These are phyloP conservation scores for Hyla sarda DNA, from an alignment of 2,113 vertebrate genomes.

Conservation along the genomic window DNA sequence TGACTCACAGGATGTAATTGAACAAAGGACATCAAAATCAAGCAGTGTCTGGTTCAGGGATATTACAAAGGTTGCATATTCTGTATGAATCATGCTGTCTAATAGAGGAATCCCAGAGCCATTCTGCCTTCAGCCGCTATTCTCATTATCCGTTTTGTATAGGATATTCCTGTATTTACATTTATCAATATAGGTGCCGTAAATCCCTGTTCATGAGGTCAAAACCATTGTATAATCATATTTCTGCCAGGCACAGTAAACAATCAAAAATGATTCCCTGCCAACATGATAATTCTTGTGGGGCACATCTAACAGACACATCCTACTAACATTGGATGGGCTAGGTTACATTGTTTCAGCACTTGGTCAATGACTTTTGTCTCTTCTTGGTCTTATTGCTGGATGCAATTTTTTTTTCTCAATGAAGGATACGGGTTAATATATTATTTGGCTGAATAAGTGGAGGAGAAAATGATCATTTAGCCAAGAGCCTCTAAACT, in stretches of 20 bases:
- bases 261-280: not conserved
- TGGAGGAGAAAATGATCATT: no score
- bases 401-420: no score
- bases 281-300: no score
- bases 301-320: no score
- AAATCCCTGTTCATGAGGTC: not conserved
- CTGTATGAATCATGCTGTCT: conserved; percentile 7
- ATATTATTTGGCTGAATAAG: no score
- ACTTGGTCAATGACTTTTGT: no score
- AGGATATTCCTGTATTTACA: not conserved
- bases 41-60: conserved; percentile 39
- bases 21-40: conserved; percentile 24
- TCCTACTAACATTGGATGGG: no score
- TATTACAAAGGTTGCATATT: conserved; percentile 32
- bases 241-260: not conserved
- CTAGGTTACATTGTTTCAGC: no score
- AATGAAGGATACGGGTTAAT: no score
- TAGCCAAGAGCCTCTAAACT: no score
- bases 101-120: conserved; percentile 18
- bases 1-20: conserved; percentile 55
- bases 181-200: not conserved
- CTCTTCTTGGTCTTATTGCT: no score
- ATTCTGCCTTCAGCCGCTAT: not conserved
- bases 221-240: not conserved
- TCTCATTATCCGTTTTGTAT: not conserved